Evolutionary conservation across 2,113 vertebrate species (phyloP).

Genomic region (Salvelinus alpinus): DNA sequence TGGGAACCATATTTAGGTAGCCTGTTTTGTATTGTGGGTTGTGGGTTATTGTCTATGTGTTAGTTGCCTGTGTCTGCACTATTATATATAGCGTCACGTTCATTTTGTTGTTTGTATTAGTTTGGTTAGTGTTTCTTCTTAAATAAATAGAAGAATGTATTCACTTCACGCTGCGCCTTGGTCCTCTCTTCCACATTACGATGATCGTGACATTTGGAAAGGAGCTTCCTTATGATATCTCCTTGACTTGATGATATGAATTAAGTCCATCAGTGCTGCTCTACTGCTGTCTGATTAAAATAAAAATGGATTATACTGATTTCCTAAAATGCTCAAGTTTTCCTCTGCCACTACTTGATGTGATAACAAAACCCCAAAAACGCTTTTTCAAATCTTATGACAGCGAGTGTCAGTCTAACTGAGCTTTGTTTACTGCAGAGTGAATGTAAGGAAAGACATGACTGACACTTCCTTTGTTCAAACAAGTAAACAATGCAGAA

Average conservation of each 20-base stretch:
- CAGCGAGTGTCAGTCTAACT: not conserved
- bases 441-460: not conserved
- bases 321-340: not conserved
- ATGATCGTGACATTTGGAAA: not conserved
- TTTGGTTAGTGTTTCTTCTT: too few species aligned
- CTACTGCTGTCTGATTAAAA: not conserved
- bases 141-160: too few species aligned
- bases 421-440: not conserved
- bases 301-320: not conserved
- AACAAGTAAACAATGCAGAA: too few species aligned
- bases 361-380: not conserved
- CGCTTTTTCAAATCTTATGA: not conserved
- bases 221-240: conserved; percentile 26
- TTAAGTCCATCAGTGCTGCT: conserved; percentile 17
- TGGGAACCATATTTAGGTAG: too few species aligned
- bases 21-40: too few species aligned
- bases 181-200: too few species aligned
- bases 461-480: too few species aligned
- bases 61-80: too few species aligned
- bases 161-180: too few species aligned
- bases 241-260: conserved; percentile 46
- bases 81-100: too few species aligned
- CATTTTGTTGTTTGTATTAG: too few species aligned
- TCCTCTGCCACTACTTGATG: not conserved
- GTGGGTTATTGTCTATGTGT: too few species aligned